Conservation (phyloP, 2,797 vertebrate species). For the Neosilurus mollespiculum region DNA sequence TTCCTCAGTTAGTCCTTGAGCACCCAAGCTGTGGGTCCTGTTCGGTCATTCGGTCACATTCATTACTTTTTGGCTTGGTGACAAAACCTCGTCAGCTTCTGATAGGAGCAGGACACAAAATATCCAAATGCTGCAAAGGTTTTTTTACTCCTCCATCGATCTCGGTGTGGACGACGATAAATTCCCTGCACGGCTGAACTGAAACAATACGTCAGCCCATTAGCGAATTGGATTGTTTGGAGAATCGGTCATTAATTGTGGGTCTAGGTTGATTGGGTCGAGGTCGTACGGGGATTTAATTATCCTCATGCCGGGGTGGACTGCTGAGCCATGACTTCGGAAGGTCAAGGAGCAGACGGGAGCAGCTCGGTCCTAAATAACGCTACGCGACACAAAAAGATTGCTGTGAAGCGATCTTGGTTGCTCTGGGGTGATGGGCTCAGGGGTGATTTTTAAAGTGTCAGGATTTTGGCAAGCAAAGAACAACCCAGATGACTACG, state of each 20-base stretch:
- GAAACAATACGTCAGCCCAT: conserved; percentile 79
- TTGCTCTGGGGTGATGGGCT: conserved; percentile 54
- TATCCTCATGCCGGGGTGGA: conserved; percentile 62
- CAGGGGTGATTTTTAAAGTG: conserved; percentile 67
- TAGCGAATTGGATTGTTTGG: conserved; percentile 82
- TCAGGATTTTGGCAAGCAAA: conserved; percentile 66
- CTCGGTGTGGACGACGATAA: conserved; percentile 61
- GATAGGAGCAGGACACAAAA: conserved; percentile 59
- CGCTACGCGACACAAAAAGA: conserved; percentile 58
- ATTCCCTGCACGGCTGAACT: conserved; percentile 76
- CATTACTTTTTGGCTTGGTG: conserved; percentile 71
- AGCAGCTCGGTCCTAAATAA: conserved; percentile 55
- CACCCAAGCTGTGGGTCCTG: conserved; percentile 46
- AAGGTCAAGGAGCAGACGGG: conserved; percentile 73
- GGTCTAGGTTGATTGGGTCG: conserved; percentile 71
- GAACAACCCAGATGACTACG: conserved; percentile 33
- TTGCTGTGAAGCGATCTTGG: conserved; percentile 69
- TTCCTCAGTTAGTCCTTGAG: conserved; percentile 46
- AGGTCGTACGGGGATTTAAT: conserved; percentile 76
- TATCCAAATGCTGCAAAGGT: conserved; percentile 26
- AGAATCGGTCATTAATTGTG: conserved; percentile 77
- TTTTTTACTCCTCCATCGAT: conserved; percentile 3
- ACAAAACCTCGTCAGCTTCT: conserved; percentile 58
- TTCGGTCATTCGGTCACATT: conserved; percentile 61
- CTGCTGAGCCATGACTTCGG: conserved; percentile 75